A percentile compares a stretch with the other conserved stretches of the same genome.
Evolutionary conservation across 2,888 invertebrate genomes (phyloP).

Genomic region (Harpagoxenus sublaevis): DNA sequence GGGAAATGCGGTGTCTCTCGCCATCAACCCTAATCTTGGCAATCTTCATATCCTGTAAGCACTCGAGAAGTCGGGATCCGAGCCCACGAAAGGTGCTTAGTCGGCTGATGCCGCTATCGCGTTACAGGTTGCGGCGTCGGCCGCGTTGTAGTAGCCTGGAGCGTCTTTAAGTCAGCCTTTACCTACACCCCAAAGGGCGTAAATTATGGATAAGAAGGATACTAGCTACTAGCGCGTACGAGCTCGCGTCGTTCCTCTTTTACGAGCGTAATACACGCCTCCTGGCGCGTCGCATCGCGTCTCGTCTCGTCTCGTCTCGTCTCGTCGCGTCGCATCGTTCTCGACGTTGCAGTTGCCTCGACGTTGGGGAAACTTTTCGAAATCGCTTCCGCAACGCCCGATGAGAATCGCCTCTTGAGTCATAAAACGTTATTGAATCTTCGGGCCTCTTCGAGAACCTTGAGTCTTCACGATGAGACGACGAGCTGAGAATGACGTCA

Average conservation of each 20-base stretch:
- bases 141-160: slow-evolving; percentile 63
- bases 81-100: slow-evolving; percentile 62
- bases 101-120: slow-evolving; percentile 68
- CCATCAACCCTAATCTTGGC: slow-evolving; percentile 69
- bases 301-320: neutral
- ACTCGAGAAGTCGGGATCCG: slow-evolving; percentile 62
- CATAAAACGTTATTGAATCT: slow-evolving; percentile 56
- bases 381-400: slow-evolving; percentile 33
- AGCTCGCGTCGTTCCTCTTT: slow-evolving; percentile 38
- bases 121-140: slow-evolving; percentile 59
- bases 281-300: neutral
- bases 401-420: slow-evolving; percentile 37
- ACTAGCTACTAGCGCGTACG: slow-evolving; percentile 26
- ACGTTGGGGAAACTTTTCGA: slow-evolving; percentile 41
- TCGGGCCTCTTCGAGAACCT: slow-evolving; percentile 26
- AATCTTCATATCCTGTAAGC: slow-evolving; percentile 72
- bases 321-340: slow-evolving; percentile 27
- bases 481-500: slow-evolving; percentile 34
- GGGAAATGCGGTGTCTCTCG: slow-evolving; percentile 54
- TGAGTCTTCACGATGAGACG: slow-evolving; percentile 8
- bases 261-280: slow-evolving; percentile 40
- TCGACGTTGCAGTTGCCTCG: neutral
- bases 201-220: slow-evolving; percentile 57
- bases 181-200: slow-evolving; percentile 39
- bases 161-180: slow-evolving; percentile 52